phyloP scores from a whole-genome alignment of 2,797 vertebrate species.

The Lepus oiostolus region DNA sequence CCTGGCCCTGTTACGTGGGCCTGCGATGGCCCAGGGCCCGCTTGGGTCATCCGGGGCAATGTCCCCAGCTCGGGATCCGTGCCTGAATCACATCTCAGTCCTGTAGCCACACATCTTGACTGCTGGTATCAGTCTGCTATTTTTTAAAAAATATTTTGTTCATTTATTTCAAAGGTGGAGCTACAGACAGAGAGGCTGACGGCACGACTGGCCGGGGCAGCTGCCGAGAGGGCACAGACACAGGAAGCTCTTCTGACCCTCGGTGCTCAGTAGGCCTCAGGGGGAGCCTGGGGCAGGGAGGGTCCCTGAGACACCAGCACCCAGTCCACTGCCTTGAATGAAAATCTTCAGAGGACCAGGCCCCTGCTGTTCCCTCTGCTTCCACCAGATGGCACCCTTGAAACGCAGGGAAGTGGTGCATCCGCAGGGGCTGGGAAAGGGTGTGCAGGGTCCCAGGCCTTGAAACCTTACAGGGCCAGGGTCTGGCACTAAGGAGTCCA shows the following conservation, averaged over 20 bases:
- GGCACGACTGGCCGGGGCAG: no score
- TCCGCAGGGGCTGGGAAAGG: no score
- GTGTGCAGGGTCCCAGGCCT: fast-evolving
- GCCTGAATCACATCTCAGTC: neutral
- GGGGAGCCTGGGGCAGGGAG: no score
- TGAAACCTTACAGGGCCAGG: neutral
- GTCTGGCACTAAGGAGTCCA: neutral
- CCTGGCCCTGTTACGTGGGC: neutral
- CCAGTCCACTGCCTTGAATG: neutral
- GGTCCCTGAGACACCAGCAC: no score
- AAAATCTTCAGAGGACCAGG: neutral
- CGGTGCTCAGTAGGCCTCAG: no score
- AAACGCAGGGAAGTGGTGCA: neutral
- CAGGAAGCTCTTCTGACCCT: no score
- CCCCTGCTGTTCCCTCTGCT: fast-evolving
- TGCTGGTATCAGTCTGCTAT: no score
- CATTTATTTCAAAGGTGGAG: no score
- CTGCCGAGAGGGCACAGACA: no score
- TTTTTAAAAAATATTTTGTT: no score
- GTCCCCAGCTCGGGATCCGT: neutral
- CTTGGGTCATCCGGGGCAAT: fast-evolving
- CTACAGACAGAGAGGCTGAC: no score
- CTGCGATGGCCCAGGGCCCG: fast-evolving
- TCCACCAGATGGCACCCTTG: slow-evolving; percentile 73
- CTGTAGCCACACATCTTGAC: neutral